Percentiles rank a stretch among this genome's conserved stretches.
Evolutionary conservation across 2,113 vertebrate species (phyloP).

Genomic region (Neolamprologus sp.): DNA sequence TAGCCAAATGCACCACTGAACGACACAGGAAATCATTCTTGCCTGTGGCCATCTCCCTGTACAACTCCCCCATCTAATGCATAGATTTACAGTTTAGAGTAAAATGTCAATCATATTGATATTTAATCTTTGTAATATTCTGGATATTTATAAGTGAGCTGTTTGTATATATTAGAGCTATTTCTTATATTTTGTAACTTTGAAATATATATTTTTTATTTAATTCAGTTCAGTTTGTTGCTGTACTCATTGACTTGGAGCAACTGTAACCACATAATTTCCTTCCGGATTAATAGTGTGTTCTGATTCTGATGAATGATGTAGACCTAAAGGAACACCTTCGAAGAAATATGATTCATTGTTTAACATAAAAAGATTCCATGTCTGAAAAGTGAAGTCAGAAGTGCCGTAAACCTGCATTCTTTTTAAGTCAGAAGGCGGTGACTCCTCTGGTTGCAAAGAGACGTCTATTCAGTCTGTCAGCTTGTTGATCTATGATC

Average conservation of each 20-base stretch:
- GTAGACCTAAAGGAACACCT: background rate
- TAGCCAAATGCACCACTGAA: background rate
- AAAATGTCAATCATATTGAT: background rate
- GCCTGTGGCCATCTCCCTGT: background rate
- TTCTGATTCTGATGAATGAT: background rate
- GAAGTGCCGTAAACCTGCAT: background rate
- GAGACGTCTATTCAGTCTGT: background rate
- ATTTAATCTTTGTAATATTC: background rate
- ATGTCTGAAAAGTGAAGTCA: background rate
- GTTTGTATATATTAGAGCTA: background rate
- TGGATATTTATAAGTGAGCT: accelerated
- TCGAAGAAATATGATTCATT: background rate
- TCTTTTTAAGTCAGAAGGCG: background rate
- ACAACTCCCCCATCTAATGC: background rate
- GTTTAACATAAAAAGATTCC: background rate
- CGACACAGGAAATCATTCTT: background rate
- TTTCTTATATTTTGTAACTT: background rate
- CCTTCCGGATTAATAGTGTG: accelerated
- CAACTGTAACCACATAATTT: background rate
- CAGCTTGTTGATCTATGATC: background rate
- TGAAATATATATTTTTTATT: background rate
- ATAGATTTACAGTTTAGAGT: background rate
- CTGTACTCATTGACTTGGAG: background rate
- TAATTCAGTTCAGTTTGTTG: background rate
- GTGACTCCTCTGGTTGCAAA: background rate